These are phyloP conservation scores for Thunnus albacares DNA, from an alignment of 2,797 vertebrate species.

Conservation along the genomic window DNA sequence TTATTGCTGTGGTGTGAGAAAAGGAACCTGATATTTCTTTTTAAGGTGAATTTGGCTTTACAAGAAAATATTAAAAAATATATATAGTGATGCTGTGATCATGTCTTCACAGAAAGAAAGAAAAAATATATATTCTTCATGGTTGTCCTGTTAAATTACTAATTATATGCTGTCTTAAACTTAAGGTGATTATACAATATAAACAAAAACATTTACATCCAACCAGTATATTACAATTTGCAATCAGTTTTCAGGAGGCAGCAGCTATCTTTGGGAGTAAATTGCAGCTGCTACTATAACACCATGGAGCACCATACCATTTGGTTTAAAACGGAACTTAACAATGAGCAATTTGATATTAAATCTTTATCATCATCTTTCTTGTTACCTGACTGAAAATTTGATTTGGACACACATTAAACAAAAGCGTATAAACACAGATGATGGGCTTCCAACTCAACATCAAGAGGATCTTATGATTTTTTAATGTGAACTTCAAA, in stretches of 20 bases:
- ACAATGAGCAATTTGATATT: constrained; percentile 33
- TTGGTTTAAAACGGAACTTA: constrained; percentile 36
- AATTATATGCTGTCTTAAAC: background rate
- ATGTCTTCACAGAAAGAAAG: background rate
- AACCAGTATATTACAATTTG: background rate
- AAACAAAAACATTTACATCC: too few species aligned
- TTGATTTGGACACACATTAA: constrained; percentile 83
- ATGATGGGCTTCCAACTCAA: constrained; percentile 71
- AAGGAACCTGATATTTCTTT: background rate
- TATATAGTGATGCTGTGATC: too few species aligned
- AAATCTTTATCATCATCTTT: constrained; percentile 60
- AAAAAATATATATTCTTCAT: background rate
- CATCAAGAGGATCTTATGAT: constrained; percentile 73
- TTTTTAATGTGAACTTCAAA: constrained; percentile 82
- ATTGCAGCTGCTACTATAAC: background rate
- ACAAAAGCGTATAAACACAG: constrained; percentile 73
- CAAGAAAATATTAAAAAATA: background rate
- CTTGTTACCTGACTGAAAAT: constrained; percentile 57
- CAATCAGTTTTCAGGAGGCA: constrained; percentile 1
- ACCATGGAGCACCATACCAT: constrained; percentile 15
- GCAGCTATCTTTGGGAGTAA: background rate
- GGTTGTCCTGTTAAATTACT: background rate
- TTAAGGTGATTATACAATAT: background rate
- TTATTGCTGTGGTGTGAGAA: background rate
- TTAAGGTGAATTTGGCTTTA: background rate